Evolutionary conservation across 2,888 invertebrate species (phyloP).

Genomic region (Hirtodrosophila cameraria): DNA sequence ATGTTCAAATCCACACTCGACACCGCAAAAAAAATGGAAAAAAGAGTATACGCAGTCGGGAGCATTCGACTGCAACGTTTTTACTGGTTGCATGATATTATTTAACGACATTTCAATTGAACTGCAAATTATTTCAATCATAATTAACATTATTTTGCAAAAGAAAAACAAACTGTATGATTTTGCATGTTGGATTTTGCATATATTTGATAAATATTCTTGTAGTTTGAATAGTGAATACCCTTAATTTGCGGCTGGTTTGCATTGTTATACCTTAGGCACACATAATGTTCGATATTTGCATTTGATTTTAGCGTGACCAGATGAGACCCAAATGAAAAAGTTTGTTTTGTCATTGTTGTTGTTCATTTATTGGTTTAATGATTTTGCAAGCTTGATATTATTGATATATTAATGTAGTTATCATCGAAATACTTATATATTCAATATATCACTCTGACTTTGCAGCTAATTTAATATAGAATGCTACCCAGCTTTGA

Average conservation of each 20-base stretch:
- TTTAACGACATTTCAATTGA: no score
- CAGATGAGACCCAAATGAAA: conserved; percentile 69
- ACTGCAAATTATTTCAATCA: no score
- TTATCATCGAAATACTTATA: conserved; percentile 22
- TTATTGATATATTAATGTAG: conserved; percentile 40
- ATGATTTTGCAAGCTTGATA: conserved; percentile 47
- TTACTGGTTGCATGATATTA: no score
- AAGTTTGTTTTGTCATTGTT: conserved; percentile 26
- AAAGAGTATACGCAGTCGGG: no score
- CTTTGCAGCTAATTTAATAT: conserved; percentile 76
- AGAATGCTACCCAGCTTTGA: conserved; percentile 84
- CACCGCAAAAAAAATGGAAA: no score
- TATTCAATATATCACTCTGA: background rate
- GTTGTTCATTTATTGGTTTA: conserved; percentile 33
- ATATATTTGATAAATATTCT: background rate
- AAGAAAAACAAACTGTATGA: background rate
- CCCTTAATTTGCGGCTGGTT: conserved; percentile 30
- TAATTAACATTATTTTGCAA: no score
- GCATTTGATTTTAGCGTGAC: conserved; percentile 67
- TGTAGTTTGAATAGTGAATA: conserved; percentile 18
- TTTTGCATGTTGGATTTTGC: conserved; percentile 4
- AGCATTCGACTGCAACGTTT: no score
- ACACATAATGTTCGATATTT: conserved; percentile 42
- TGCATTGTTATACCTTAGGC: conserved; percentile 5
- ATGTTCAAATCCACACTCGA: no score